A percentile compares a stretch with the other conserved stretches of the same genome.
Evolutionary conservation across 2,797 vertebrate genomes (phyloP).

Genomic region (Coilia nasus): DNA sequence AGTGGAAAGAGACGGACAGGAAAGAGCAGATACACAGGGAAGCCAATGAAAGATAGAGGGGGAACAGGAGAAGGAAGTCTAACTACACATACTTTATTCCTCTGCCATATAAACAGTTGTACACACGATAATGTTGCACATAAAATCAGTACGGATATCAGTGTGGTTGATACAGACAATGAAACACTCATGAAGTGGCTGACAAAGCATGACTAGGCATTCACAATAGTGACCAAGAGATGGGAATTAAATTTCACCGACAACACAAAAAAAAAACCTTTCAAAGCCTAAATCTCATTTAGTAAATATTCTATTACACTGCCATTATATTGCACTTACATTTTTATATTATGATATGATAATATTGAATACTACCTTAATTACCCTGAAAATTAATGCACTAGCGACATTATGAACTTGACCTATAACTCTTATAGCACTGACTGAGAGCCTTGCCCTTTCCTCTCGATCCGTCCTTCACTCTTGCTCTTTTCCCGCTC

Average conservation of each 20-base stretch:
- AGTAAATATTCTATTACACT: too few species aligned
- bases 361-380: background rate
- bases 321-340: too few species aligned
- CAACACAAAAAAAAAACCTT: too few species aligned
- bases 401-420: background rate
- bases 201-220: background rate
- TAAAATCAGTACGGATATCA: background rate
- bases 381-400: background rate
- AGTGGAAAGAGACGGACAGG: too few species aligned
- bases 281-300: too few species aligned
- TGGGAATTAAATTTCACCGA: background rate
- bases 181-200: background rate
- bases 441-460: background rate
- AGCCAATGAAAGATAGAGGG: background rate
- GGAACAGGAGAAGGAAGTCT: background rate
- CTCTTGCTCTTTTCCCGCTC: background rate
- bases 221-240: background rate
- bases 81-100: background rate
- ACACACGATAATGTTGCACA: background rate
- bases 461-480: background rate
- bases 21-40: background rate
- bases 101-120: background rate
- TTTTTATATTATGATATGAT: too few species aligned
- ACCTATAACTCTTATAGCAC: background rate
- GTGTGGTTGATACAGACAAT: background rate